Conservation (phyloP, 2,797 vertebrate genomes). For the Leptodactylus fallax region DNA sequence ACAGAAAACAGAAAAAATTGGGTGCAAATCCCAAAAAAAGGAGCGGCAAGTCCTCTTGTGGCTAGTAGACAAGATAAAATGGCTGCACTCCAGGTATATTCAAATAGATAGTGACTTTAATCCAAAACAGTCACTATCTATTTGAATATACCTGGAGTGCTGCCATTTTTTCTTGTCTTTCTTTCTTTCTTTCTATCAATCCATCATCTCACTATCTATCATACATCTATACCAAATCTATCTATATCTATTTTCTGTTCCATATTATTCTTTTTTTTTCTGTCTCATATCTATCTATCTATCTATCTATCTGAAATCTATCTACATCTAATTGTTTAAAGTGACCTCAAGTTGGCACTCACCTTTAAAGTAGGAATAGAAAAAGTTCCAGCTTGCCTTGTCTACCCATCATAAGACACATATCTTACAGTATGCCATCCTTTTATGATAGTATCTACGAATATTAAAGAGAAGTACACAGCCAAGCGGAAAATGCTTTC, state of each 20-base stretch:
- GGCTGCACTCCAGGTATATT: no score
- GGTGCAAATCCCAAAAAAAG: no score
- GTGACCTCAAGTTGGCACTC: neutral
- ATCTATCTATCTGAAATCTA: neutral
- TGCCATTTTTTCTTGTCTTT: no score
- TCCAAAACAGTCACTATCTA: no score
- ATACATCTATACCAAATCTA: no score
- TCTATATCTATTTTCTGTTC: neutral
- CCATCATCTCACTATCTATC: no score
- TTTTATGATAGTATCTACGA: neutral
- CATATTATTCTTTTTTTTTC: neutral
- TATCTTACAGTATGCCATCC: neutral
- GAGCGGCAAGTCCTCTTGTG: no score
- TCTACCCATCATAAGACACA: neutral
- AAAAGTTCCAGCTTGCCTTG: neutral
- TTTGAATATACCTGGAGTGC: no score
- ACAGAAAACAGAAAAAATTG: no score
- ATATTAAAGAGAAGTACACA: neutral
- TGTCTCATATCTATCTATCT: neutral
- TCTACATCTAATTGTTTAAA: neutral
- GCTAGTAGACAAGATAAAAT: no score
- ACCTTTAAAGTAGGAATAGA: neutral
- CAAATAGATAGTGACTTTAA: no score
- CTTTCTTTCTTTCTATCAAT: neutral
- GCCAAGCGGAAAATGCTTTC: neutral